A percentile compares a stretch with the other conserved stretches of the same genome.
Evolutionary conservation across 2,888 invertebrate species (phyloP).

Genomic region (Syrphus vitripennis): DNA sequence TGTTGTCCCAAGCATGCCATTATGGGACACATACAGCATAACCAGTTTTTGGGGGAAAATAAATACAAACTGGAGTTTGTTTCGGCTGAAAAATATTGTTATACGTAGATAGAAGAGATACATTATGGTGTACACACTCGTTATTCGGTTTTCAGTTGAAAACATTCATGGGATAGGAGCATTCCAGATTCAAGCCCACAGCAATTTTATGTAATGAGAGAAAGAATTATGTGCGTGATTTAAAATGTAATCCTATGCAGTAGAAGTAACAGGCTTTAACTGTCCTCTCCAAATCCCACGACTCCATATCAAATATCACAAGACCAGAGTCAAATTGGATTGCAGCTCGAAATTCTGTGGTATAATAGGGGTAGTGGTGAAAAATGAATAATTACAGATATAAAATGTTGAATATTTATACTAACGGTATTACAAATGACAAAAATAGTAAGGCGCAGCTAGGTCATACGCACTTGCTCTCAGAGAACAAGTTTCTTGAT

Average conservation of each 20-base stretch:
- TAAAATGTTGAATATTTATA: too few species aligned
- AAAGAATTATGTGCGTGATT: constrained; percentile 25
- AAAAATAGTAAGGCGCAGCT: too few species aligned
- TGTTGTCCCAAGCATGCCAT: constrained; percentile 58
- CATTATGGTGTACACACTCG: constrained; percentile 32
- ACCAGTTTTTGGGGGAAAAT: constrained; percentile 65
- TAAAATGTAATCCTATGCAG: constrained; percentile 61
- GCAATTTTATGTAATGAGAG: constrained; percentile 53
- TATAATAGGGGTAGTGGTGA: neutral
- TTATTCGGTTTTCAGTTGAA: constrained; percentile 47
- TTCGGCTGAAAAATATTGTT: neutral
- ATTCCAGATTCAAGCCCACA: neutral
- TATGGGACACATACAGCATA: constrained; percentile 52
- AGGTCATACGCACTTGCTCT: too few species aligned
- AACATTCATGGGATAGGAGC: neutral
- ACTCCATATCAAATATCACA: neutral
- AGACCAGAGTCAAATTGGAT: constrained; percentile 2
- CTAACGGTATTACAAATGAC: too few species aligned
- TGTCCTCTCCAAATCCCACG: neutral
- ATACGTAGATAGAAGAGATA: neutral
- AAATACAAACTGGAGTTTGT: neutral
- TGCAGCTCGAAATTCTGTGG: neutral
- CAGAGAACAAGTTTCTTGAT: too few species aligned
- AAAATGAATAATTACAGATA: too few species aligned
- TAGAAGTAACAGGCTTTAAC: constrained; percentile 27